A percentile compares a stretch with the other conserved stretches of the same genome.
Conservation (phyloP, 2,797 vertebrate species). For the Champsocephalus esox region DNA sequence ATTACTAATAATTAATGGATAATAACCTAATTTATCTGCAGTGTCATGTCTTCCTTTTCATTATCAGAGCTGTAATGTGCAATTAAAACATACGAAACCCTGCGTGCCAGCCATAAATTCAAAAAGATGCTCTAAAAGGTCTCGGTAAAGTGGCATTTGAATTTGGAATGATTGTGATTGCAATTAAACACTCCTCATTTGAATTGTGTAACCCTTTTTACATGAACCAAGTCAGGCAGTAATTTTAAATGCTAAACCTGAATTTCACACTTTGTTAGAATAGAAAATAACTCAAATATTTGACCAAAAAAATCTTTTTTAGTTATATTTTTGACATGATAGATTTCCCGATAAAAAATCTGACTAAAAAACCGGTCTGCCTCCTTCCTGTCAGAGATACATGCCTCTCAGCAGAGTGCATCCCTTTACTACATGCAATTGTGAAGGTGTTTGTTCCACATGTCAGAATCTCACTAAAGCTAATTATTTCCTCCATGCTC, state of each 20-base stretch:
- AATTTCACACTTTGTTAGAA: conserved; percentile 13
- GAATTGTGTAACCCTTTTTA: conserved; percentile 30
- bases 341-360: background rate
- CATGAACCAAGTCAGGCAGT: conserved; percentile 35
- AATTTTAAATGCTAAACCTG: conserved; percentile 25
- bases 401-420: conserved; percentile 19
- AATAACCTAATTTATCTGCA: conserved; percentile 16
- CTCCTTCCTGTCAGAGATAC: conserved; percentile 38
- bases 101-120: conserved; percentile 19
- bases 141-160: conserved; percentile 32
- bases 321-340: background rate
- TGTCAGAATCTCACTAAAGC: conserved; percentile 66
- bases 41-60: conserved; percentile 17
- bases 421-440: conserved; percentile 40
- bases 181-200: conserved; percentile 44
- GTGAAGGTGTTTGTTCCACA: conserved; percentile 74
- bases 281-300: conserved; percentile 28
- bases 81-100: conserved; percentile 31
- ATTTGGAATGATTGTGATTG: conserved; percentile 57
- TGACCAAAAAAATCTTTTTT: conserved; percentile 17
- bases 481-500: conserved; percentile 64
- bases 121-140: conserved; percentile 17
- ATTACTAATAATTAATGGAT: conserved; percentile 28
- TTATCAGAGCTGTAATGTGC: conserved; percentile 22
- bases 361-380: background rate